Percentiles rank a stretch among this genome's conserved stretches.
Conservation (phyloP, 2,888 invertebrate genomes). For the Baccha elongata region DNA sequence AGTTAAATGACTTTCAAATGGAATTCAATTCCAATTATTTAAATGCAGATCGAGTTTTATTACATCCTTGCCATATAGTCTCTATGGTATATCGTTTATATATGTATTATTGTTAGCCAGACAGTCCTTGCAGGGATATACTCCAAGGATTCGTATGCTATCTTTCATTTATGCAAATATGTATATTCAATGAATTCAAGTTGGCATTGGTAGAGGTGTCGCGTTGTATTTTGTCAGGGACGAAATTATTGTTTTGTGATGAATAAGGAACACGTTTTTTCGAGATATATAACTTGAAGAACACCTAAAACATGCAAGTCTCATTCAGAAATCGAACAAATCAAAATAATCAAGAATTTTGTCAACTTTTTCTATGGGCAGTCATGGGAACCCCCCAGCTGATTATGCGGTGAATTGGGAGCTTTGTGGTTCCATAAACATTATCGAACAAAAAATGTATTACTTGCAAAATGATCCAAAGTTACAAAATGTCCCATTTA, state of each 20-base stretch:
- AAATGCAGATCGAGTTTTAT: conserved; percentile 74
- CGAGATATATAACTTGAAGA: too few species aligned
- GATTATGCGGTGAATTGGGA: too few species aligned
- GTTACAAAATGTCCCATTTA: too few species aligned
- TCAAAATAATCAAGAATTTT: too few species aligned
- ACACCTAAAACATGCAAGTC: too few species aligned
- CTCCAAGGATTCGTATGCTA: conserved; percentile 17
- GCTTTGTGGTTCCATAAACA: too few species aligned
- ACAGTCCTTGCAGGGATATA: conserved; percentile 14
- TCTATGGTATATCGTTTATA: not conserved
- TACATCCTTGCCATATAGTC: conserved; percentile 55
- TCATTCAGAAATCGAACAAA: too few species aligned
- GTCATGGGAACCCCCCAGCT: too few species aligned
- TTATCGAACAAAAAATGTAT: too few species aligned
- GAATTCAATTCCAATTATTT: conserved; percentile 74
- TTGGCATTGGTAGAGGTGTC: conserved; percentile 2
- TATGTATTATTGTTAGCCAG: conserved; percentile 3
- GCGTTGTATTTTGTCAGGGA: not conserved
- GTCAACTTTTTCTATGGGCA: too few species aligned
- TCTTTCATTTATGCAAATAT: conserved; percentile 20
- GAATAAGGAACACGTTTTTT: too few species aligned
- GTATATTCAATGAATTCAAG: not conserved
- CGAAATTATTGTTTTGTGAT: not conserved
- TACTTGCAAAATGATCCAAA: too few species aligned
- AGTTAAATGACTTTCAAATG: conserved; percentile 74